Evolutionary conservation across 1,140 invertebrate species (phyloP).

Genomic region (Pogonus chalceus): DNA sequence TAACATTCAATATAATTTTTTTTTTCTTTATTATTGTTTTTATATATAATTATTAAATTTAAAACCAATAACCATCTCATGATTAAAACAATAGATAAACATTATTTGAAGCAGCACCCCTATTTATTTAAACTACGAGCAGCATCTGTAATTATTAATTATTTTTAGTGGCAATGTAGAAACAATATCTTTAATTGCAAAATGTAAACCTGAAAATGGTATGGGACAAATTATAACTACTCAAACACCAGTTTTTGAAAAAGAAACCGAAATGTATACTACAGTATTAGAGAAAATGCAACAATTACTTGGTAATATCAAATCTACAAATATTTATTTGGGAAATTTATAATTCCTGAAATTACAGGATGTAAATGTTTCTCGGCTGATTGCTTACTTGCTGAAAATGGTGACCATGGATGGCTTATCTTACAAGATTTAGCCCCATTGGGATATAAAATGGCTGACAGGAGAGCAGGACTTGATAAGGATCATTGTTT

Average conservation of each 20-base stretch:
- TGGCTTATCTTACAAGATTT: slow-evolving; percentile 39
- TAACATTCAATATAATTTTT: too few relatives aligned
- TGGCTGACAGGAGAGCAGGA: slow-evolving; percentile 39
- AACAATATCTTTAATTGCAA: not conserved
- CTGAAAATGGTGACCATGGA: not conserved
- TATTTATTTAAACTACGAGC: too few relatives aligned
- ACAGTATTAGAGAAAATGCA: not conserved
- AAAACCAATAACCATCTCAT: too few relatives aligned
- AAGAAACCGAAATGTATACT: slow-evolving; percentile 1
- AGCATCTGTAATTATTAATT: not conserved
- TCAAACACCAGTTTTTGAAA: not conserved
- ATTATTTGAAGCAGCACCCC: too few relatives aligned
- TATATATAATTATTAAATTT: too few relatives aligned
- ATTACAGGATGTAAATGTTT: not conserved
- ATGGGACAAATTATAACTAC: not conserved
- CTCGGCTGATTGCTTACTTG: not conserved
- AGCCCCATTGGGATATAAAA: slow-evolving; percentile 35
- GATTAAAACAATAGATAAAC: too few relatives aligned
- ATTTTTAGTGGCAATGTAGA: not conserved
- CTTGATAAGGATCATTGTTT: slow-evolving; percentile 36
- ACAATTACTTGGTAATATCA: not conserved
- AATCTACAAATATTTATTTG: not conserved
- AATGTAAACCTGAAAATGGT: not conserved
- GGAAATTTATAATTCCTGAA: not conserved
- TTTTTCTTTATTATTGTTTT: too few relatives aligned